Evolutionary conservation across 2,797 vertebrate genomes (phyloP), one percentile per base, ranked within the genome.

Genomic region (Lates japonicus): DNA sequence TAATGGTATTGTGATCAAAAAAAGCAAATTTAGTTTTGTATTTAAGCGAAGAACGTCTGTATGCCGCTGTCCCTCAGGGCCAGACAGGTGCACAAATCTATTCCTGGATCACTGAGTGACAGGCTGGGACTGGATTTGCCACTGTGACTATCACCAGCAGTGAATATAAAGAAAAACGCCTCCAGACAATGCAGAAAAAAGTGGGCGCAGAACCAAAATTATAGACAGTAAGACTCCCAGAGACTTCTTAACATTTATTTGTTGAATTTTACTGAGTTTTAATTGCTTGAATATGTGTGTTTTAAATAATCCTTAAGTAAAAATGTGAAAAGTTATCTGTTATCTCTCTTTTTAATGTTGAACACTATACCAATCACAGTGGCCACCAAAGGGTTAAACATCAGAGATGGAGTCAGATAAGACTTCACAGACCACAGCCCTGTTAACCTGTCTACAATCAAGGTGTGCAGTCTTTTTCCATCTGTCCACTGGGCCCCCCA

Each of bases 81-180:
- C 57, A 37, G 31, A 71, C 41, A 51, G 70, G 37, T 44, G 20
- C 51, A 25, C n/a, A 61, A 17, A 85, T 76, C 61, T 78, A 49
- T 57, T 70, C 16, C 78, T 57, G 52, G 46, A 44, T 83, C 42
- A 16, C 44, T 71, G 76, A 61, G 31, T 62, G 81, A 77, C 68
- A 77, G 77, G 59, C 58, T 10, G 48, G 31, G 49, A 51, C 22
- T 39, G 52, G 65, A 79, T 73, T 25, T 77, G 14, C 48, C 48
- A 42, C 17, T 11, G 33, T 60, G 54, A 76, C 64, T 62, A 76
- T 61, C 62, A 41, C 9, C 35, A 65, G 37, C 59, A 70, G 25
- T 12, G 48, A 52, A 44, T 71, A 25, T 59, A 10, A 67, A 44
- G 1, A 52, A 55, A 81, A 41, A 41, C 1, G 7, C 57, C 25